These are phyloP conservation scores for Leucoraja ocellata DNA, from an alignment of 2,797 vertebrate genomes.

Conservation along the genomic window DNA sequence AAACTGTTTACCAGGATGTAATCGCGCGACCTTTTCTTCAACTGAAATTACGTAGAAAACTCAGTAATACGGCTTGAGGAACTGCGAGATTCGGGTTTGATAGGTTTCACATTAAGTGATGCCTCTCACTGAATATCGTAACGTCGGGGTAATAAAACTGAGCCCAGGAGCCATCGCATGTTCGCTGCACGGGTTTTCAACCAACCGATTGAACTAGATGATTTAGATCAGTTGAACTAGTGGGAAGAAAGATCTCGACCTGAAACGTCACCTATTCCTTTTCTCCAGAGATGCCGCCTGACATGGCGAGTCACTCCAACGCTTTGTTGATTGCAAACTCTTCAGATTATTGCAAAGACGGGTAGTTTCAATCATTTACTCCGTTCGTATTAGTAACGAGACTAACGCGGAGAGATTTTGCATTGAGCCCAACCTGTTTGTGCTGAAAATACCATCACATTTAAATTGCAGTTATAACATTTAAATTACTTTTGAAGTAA, in stretches of 20 bases:
- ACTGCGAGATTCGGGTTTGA: neutral
- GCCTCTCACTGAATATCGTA: neutral
- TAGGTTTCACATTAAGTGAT: neutral
- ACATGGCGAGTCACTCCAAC: too few relatives aligned
- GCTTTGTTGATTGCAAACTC: neutral
- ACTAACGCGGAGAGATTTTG: too few relatives aligned
- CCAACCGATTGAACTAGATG: neutral
- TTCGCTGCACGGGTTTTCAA: neutral
- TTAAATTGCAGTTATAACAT: neutral
- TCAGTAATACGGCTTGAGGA: neutral
- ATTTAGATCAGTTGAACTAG: too few relatives aligned
- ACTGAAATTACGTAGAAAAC: neutral
- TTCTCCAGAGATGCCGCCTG: too few relatives aligned
- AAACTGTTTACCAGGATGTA: neutral
- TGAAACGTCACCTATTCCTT: too few relatives aligned
- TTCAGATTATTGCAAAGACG: neutral
- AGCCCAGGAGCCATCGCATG: neutral
- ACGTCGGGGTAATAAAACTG: neutral
- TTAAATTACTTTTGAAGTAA: neutral
- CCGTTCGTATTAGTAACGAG: neutral
- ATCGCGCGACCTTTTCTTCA: neutral
- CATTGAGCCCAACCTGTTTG: neutral
- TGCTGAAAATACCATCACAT: neutral
- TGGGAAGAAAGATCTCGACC: too few relatives aligned
- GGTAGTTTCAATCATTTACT: neutral